Evolutionary conservation across 2,888 invertebrate genomes (phyloP), one percentile per base, ranked within the genome.

Genomic region (Agrenia bidenticulata): DNA sequence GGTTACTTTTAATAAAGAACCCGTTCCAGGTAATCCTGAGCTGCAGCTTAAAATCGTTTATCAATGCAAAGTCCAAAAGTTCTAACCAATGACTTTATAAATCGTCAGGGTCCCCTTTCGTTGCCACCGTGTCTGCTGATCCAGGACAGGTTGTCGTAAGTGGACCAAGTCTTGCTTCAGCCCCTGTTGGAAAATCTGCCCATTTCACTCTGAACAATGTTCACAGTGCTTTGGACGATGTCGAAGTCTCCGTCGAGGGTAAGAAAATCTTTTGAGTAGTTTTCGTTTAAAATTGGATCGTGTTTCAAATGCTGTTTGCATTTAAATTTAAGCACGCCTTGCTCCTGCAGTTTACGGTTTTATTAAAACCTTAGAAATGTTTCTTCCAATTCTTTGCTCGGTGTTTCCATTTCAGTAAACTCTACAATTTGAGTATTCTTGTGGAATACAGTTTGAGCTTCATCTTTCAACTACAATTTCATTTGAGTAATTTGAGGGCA

Each of bases 191-290:
- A 73, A 81, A 82, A 76, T 79, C 81, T 32, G 82, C 84, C 21
- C 80, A 79, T 74, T 85, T 85, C 78, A 81, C 82, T 64, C 79
- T 85, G 71, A 82, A 82, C 77, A 84, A 84, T 76, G 82, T 84
- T 42, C 88, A 89, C 71, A 89, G 92, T 77, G 88, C 91, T 78
- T 86, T 94, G 77, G 92, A 94, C 80, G 94, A 94, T 82, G 90
- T 94, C 77, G 94, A 94, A 85, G 92, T 96, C 79, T 92, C 93
- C 83, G 94, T 96, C 82, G 94, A 95, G 89, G 94, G 94, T 94
- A 84, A 85, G 85, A 62, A n/a, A 9, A 53, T 13, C 13, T 23
- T 19, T 45, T 45, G 5, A 4, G 32, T n/a, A n/a, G n/a, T n/a
- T n/a, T n/a, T n/a, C n/a, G n/a, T n/a, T n/a, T n/a, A n/a, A n/a